These are phyloP conservation scores for Catonia carolina DNA, from an alignment of 2,888 invertebrate species.

Conservation along the genomic window DNA sequence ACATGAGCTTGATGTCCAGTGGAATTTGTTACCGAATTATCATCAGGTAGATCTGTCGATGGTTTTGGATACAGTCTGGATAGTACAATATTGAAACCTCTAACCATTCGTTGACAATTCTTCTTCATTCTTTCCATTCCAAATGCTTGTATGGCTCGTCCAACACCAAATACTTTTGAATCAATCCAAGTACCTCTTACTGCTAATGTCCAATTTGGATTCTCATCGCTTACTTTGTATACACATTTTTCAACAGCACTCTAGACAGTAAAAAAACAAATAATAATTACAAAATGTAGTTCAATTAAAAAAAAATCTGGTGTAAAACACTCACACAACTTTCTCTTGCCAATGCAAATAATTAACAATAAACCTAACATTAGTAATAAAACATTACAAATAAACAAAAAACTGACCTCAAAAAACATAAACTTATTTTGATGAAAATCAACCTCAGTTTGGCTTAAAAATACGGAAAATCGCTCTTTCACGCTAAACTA, in stretches of 20 bases:
- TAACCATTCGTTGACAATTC: conserved; percentile 73
- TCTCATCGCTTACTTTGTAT: conserved; percentile 65
- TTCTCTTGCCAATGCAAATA: too few species aligned
- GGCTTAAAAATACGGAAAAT: too few species aligned
- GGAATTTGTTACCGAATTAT: conserved; percentile 37
- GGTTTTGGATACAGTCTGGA: conserved; percentile 58
- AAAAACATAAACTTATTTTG: too few species aligned
- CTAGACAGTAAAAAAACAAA: conserved; percentile 46
- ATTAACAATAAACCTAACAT: too few species aligned
- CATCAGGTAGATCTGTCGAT: conserved; percentile 28
- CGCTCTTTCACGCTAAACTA: too few species aligned
- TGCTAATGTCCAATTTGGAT: conserved; percentile 67
- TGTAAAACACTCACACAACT: too few species aligned
- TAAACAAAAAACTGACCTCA: too few species aligned
- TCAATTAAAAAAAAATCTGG: too few species aligned
- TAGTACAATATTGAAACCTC: conserved; percentile 79
- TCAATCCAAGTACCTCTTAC: conserved; percentile 81
- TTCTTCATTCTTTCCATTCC: conserved; percentile 84
- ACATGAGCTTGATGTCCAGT: conserved; percentile 35
- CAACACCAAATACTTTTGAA: conserved; percentile 81
- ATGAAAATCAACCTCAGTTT: too few species aligned
- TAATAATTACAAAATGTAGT: conserved; percentile 18
- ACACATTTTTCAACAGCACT: conserved; percentile 85
- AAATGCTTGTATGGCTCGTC: conserved; percentile 80
- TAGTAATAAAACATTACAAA: too few species aligned